Evolutionary conservation across 2,797 vertebrate genomes (phyloP).

Genomic region (Amphiprion clarkii): DNA sequence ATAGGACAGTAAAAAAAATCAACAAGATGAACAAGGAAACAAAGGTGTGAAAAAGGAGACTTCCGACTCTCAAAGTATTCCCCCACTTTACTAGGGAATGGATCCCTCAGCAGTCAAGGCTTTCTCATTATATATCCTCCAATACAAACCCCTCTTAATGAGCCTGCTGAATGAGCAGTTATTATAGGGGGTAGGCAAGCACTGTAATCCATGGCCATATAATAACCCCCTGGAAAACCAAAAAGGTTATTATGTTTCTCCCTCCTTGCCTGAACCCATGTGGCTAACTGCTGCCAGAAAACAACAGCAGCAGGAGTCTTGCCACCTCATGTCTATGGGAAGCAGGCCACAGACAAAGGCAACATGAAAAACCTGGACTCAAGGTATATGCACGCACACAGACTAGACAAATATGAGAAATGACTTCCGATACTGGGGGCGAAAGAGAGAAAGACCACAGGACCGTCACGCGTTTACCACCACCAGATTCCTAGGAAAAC

Average conservation of each 20-base stretch:
- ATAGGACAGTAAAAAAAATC: conserved; percentile 33
- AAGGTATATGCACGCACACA: conserved; percentile 53
- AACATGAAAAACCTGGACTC: conserved; percentile 62
- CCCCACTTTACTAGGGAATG: conserved; percentile 31
- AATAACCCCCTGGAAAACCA: conserved; percentile 74
- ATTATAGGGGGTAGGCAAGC: conserved; percentile 62
- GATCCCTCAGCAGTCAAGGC: conserved; percentile 51
- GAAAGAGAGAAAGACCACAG: conserved; percentile 72
- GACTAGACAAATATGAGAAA: conserved; percentile 77
- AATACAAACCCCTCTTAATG: conserved; percentile 66
- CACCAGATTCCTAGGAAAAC: conserved; percentile 78
- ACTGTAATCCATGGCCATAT: conserved; percentile 68
- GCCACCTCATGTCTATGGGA: conserved; percentile 75
- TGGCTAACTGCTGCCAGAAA: conserved; percentile 70
- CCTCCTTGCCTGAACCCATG: conserved; percentile 59
- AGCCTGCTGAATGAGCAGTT: conserved; percentile 72
- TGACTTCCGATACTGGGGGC: conserved; percentile 68
- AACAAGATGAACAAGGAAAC: conserved; percentile 29
- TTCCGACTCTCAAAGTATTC: conserved; percentile 29
- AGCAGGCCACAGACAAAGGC: conserved; percentile 75
- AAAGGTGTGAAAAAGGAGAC: conserved; percentile 57
- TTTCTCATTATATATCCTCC: conserved; percentile 63
- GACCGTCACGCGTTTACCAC: conserved; percentile 72
- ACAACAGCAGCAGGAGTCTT: conserved; percentile 72
- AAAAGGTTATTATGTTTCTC: conserved; percentile 65